phyloP scores from a whole-genome alignment of 2,113 vertebrate species.

The Macquaria australasica region DNA sequence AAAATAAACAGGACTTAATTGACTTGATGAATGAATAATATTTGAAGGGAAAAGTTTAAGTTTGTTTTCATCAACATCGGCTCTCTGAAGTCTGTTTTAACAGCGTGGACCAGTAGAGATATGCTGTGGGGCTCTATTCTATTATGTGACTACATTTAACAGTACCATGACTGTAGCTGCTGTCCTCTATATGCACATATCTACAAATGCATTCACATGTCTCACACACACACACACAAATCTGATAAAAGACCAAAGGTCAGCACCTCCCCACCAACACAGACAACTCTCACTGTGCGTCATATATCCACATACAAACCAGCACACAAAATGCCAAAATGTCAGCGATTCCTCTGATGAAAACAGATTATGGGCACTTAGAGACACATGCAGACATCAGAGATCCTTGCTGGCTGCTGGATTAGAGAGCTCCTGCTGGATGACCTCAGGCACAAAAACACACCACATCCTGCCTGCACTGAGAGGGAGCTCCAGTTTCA shows the following conservation, averaged over 20 bases:
- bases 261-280: background rate
- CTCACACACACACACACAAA: too few species aligned
- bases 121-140: background rate
- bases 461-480: slow-evolving; percentile 52
- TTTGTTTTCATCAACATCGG: too few species aligned
- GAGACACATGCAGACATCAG: slow-evolving; percentile 59
- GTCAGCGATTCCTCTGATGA: slow-evolving; percentile 46
- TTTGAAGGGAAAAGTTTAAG: background rate
- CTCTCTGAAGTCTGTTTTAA: background rate
- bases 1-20: background rate
- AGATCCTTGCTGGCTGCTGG: slow-evolving; percentile 50
- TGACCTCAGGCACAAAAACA: slow-evolving; percentile 57
- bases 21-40: background rate
- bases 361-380: slow-evolving; percentile 63
- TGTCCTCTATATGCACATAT: background rate
- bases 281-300: slow-evolving; percentile 5
- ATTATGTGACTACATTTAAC: background rate
- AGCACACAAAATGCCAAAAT: slow-evolving; percentile 26
- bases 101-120: background rate
- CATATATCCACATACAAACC: slow-evolving; percentile 40
- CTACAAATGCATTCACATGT: background rate
- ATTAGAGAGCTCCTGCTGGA: slow-evolving; percentile 67
- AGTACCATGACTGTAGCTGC: background rate
- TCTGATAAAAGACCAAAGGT: background rate
- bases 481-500: slow-evolving; percentile 45